Conservation (phyloP, 2,888 invertebrate genomes). For the Caenorhabditis sp. region DNA sequence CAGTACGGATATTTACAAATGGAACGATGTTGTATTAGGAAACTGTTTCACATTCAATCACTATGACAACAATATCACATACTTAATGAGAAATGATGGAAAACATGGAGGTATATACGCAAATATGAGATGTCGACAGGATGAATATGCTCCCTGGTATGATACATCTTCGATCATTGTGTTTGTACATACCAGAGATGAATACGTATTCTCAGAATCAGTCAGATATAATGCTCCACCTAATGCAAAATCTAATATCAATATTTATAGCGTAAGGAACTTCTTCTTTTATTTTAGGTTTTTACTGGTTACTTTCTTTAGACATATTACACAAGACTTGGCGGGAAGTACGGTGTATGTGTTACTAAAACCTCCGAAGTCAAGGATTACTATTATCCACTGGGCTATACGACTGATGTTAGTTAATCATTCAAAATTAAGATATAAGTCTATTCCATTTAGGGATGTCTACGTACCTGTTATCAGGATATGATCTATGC, state of each 20-base stretch:
- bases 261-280: constrained; percentile 31
- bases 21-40: constrained; percentile 54
- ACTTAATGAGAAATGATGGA: constrained; percentile 34
- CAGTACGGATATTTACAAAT: constrained; percentile 42
- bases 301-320: constrained; percentile 11
- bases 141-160: constrained; percentile 54
- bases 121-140: constrained; percentile 43
- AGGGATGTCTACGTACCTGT: constrained; percentile 59
- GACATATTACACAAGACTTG: constrained; percentile 47
- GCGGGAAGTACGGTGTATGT: constrained; percentile 52
- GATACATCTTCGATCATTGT: constrained; percentile 51
- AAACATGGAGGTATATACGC: constrained; percentile 42
- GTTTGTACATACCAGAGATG: constrained; percentile 47
- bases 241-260: constrained; percentile 31
- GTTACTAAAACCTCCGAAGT: constrained; percentile 49
- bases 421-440: too few species aligned
- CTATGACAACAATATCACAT: constrained; percentile 25
- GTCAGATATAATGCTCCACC: constrained; percentile 47
- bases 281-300: too few species aligned
- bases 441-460: constrained; percentile 18
- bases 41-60: constrained; percentile 61
- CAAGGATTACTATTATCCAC: constrained; percentile 51
- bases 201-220: constrained; percentile 56
- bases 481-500: constrained; percentile 50
- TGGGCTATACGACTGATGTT: constrained; percentile 57